Conservation (phyloP, 2,888 invertebrate genomes). For the Eupithecia pulchellata region DNA sequence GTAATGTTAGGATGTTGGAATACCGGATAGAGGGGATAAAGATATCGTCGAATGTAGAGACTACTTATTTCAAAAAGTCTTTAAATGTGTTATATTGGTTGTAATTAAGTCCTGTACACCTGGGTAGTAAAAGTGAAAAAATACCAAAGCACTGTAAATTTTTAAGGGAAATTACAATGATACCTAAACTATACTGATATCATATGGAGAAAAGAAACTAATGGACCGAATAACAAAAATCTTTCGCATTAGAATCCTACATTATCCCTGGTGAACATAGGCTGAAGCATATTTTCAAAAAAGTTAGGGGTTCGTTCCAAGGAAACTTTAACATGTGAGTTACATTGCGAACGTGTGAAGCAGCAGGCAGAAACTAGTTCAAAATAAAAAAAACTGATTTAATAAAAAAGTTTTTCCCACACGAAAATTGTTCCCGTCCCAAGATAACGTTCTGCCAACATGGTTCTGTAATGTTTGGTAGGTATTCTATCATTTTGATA, state of each 20-base stretch:
- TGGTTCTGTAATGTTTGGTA: conserved; percentile 39
- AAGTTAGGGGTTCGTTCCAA: too few relatives aligned
- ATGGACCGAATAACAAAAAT: too few relatives aligned
- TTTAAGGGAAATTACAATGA: neutral
- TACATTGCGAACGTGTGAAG: too few relatives aligned
- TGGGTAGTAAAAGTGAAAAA: neutral
- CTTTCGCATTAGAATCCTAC: too few relatives aligned
- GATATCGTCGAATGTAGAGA: neutral
- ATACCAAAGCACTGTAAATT: neutral
- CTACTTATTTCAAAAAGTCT: neutral
- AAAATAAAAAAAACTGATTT: neutral
- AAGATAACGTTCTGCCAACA: conserved; percentile 42
- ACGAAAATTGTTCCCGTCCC: conserved; percentile 32
- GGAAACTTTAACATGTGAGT: too few relatives aligned
- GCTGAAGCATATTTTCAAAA: too few relatives aligned
- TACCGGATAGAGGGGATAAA: neutral
- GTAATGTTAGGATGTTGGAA: neutral
- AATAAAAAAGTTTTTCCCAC: conserved; percentile 36
- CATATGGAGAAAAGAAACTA: too few relatives aligned
- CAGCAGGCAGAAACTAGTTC: neutral
- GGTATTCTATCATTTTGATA: conserved; percentile 70
- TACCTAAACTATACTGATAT: too few relatives aligned
- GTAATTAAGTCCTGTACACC: too few relatives aligned
- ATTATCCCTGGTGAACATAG: too few relatives aligned
- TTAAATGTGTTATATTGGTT: too few relatives aligned